These are phyloP conservation scores for Podocnemis expansa DNA, from an alignment of 2,113 vertebrate genomes.

Conservation along the genomic window DNA sequence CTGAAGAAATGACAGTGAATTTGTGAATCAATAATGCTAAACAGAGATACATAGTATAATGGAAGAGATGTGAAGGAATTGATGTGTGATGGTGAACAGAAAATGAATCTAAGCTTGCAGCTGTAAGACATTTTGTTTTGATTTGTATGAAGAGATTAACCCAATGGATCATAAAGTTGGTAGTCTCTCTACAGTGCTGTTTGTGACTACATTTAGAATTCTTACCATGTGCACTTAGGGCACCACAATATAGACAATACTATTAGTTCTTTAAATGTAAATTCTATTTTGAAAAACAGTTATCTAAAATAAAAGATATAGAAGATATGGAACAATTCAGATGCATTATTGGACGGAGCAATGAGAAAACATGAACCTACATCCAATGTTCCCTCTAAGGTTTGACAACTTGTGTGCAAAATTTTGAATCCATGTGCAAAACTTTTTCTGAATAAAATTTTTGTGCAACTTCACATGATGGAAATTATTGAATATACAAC, in stretches of 20 bases:
- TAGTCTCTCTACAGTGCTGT: background rate
- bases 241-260: background rate
- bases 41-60: background rate
- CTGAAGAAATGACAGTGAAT: background rate
- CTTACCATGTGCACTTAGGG: background rate
- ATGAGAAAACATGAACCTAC: background rate
- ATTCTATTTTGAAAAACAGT: background rate
- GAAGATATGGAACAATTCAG: background rate
- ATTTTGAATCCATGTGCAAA: no score
- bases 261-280: background rate
- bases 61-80: background rate
- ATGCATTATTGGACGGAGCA: background rate
- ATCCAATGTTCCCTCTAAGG: no score
- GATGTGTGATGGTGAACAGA: background rate
- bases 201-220: background rate
- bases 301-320: background rate
- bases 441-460: no score
- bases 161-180: background rate
- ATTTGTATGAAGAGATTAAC: background rate
- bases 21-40: background rate
- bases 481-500: no score
- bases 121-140: background rate
- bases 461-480: no score
- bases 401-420: no score
- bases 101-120: background rate